Evolutionary conservation across 2,797 vertebrate species (phyloP).

Genomic region (Zonotrichia albicollis): DNA sequence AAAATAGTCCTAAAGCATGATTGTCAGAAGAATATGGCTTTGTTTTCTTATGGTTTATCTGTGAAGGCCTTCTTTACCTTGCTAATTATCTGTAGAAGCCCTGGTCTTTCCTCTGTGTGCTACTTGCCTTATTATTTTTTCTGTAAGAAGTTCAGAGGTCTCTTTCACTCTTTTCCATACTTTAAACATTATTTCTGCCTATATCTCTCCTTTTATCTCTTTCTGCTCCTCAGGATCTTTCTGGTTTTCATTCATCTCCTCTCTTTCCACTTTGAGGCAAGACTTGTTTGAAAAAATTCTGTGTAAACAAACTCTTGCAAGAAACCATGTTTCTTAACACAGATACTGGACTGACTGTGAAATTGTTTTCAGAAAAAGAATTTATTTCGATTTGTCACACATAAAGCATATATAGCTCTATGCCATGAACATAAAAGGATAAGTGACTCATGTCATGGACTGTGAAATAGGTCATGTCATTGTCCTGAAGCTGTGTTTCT

Average conservation of each 20-base stretch:
- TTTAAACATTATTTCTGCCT: neutral
- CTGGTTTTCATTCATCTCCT: neutral
- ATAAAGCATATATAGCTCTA: neutral
- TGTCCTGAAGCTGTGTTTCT: neutral
- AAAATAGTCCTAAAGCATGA: neutral
- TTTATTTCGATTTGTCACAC: constrained; percentile 34
- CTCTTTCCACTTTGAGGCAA: neutral
- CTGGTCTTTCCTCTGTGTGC: neutral
- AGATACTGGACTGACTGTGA: neutral
- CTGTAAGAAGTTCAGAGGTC: neutral
- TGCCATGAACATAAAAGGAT: neutral
- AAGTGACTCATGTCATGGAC: neutral
- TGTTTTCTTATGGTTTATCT: neutral
- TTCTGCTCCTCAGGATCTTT: neutral
- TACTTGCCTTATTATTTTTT: neutral
- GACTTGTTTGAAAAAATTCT: neutral
- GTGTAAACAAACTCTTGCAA: neutral
- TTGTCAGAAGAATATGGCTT: neutral
- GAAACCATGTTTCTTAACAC: neutral
- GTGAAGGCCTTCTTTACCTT: neutral
- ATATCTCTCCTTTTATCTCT: neutral
- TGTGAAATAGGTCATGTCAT: neutral
- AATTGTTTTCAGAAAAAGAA: constrained; percentile 18
- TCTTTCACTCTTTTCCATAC: neutral
- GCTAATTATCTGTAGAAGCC: neutral